Base-by-base conservation (phyloP, 2,113 vertebrate genomes). In the Sphyrna mokarran region DNA sequence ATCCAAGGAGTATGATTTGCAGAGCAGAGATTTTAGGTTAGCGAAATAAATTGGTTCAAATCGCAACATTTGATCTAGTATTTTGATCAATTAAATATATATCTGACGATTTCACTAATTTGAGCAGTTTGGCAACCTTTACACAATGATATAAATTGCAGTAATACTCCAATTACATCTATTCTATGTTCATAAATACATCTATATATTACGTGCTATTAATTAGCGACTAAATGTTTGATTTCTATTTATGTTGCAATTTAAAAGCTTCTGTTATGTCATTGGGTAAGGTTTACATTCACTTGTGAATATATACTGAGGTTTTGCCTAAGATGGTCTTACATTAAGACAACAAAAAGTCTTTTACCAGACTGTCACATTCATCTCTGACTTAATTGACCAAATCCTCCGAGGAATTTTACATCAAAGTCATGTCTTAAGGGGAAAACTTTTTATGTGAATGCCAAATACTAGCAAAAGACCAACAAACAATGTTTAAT, bases 141-240 rank as follows among this genome's bases (percentile, higher is more conserved):
- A 93, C 58, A 91, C 89, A 91, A 61, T 7, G 48, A 8, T 91
- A 91, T 66, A 91, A 91, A 66, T 66, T 37, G 61, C 61, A 93
- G 61, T 66, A 68, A 93, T 22, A 29, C 22, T 66, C 29, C 72
- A 29, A 89, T 89, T 10, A 33, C 89, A 68, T 93, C 37, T 66
- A 66, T 93, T 20, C 63, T 93, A 66, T 18, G 63, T 93, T 9
- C 61, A 37, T 66, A 66, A 93, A 66, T 66, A 66, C n/a, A 93
- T 66, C 22, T 37, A 93, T n/a, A 37, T 37, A 66, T 66, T 66
- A 66, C 37, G 16, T 68, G 33, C 40, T 93, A 68, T 58, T 9
- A 93, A 66, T 93, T 93, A 66, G 89, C 89, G 68, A 93, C n/a
- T 68, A 93, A 93, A 37, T 66, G 58, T n/a, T 90, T 63, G 18